Evolutionary conservation across 2,113 vertebrate genomes (phyloP).

Genomic region (Tretioscincus oriximinensis): DNA sequence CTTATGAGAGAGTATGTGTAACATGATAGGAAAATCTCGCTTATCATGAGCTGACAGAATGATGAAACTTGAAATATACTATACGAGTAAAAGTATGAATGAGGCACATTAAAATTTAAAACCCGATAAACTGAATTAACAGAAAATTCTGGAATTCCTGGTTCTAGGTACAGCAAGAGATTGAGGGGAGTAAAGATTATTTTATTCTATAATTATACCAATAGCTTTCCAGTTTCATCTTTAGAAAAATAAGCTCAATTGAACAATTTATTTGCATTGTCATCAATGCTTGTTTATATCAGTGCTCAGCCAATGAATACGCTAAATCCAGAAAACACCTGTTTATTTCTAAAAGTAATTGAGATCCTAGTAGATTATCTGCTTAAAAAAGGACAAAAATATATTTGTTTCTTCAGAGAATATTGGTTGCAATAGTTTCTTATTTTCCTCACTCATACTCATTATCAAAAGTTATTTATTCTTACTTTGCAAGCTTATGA

Average conservation of each 20-base stretch:
- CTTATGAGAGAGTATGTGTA: too few species aligned
- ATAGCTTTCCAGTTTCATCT: neutral
- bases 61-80: too few species aligned
- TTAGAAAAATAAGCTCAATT: neutral
- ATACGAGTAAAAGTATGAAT: too few species aligned
- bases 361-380: slow-evolving; percentile 31
- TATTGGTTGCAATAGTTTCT: neutral
- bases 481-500: slow-evolving; percentile 31
- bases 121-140: too few species aligned
- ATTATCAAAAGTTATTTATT: slow-evolving; percentile 49
- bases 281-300: neutral
- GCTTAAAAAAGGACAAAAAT: slow-evolving; percentile 29
- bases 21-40: too few species aligned
- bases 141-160: too few species aligned
- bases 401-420: slow-evolving; percentile 30
- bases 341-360: slow-evolving; percentile 6
- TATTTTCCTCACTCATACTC: slow-evolving; percentile 30
- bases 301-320: neutral
- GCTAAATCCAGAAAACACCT: neutral
- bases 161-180: neutral
- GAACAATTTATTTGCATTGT: neutral
- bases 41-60: too few species aligned
- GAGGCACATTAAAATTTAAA: too few species aligned
- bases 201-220: too few species aligned
- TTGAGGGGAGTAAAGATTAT: too few species aligned